Conservation (phyloP, 2,888 invertebrate species). For the Pyralis farinalis region DNA sequence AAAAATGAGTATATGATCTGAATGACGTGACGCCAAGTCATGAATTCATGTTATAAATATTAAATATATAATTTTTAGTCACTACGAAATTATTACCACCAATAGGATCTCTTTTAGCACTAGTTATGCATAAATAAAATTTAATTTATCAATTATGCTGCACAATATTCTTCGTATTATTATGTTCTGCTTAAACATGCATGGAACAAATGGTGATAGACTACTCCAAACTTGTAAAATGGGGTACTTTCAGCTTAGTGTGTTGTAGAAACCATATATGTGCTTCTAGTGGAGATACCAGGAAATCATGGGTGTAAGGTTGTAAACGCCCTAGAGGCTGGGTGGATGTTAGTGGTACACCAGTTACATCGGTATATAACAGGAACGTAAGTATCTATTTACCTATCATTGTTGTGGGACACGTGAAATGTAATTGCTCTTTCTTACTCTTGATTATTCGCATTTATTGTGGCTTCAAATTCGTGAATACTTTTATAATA, state of each 20-base stretch:
- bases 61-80: too few species aligned
- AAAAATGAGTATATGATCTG: too few species aligned
- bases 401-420: constrained; percentile 69
- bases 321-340: constrained; percentile 38
- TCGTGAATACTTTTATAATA: constrained; percentile 16
- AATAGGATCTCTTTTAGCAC: neutral
- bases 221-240: constrained; percentile 38
- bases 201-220: constrained; percentile 69
- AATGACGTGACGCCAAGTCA: too few species aligned
- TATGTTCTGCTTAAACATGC: constrained; percentile 58
- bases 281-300: constrained; percentile 39
- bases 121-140: neutral
- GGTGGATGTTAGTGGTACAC: constrained; percentile 45
- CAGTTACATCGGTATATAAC: constrained; percentile 39
- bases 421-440: constrained; percentile 47
- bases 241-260: constrained; percentile 63
- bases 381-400: constrained; percentile 56
- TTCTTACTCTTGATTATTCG: constrained; percentile 55
- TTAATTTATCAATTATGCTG: neutral
- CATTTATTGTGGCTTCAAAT: constrained; percentile 56
- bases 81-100: too few species aligned
- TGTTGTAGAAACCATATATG: constrained; percentile 67
- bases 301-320: constrained; percentile 54
- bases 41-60: too few species aligned
- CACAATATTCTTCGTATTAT: neutral